These are phyloP conservation scores for Drosophila quinaria DNA, from an alignment of 2,888 invertebrate species.

Conservation along the genomic window DNA sequence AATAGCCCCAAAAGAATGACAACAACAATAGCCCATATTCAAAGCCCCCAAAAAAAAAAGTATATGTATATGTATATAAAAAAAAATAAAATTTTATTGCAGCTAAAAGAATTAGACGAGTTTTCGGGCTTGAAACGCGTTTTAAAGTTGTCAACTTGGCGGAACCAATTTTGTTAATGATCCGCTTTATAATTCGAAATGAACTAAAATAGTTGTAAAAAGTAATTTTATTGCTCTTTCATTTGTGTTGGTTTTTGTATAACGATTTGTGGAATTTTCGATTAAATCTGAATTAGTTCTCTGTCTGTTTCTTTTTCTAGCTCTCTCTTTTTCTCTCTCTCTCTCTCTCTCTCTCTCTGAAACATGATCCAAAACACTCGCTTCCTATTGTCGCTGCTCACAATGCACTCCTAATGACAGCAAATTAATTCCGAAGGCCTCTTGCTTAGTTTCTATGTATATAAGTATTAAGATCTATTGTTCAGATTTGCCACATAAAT, in stretches of 20 bases:
- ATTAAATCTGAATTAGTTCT: conserved; percentile 27
- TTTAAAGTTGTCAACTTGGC: conserved; percentile 74
- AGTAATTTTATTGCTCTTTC: conserved; percentile 58
- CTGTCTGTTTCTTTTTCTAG: conserved; percentile 6
- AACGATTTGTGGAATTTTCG: conserved; percentile 34
- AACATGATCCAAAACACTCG: conserved; percentile 66
- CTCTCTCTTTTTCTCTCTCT: conserved; percentile 2
- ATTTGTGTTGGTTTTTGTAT: conserved; percentile 30
- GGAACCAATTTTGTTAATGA: conserved; percentile 80
- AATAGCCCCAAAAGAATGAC: conserved; percentile 31
- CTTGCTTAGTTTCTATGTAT: conserved; percentile 29
- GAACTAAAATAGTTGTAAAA: conserved; percentile 76
- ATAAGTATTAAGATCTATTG: conserved; percentile 51
- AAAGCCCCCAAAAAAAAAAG: conserved; percentile 24
- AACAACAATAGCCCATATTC: conserved; percentile 29
- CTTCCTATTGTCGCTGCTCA: conserved; percentile 53
- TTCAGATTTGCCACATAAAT: conserved; percentile 72
- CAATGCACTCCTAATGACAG: conserved; percentile 72
- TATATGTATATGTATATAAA: too few relatives aligned
- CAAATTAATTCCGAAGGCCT: conserved; percentile 73
- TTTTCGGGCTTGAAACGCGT: conserved; percentile 55
- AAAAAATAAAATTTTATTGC: conserved; percentile 62
- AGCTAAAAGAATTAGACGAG: conserved; percentile 56
- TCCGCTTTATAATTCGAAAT: conserved; percentile 70
- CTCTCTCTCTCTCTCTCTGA: conserved; percentile 26